Evolutionary conservation across 2,888 invertebrate species (phyloP).

Genomic region (Cantharis rufa): DNA sequence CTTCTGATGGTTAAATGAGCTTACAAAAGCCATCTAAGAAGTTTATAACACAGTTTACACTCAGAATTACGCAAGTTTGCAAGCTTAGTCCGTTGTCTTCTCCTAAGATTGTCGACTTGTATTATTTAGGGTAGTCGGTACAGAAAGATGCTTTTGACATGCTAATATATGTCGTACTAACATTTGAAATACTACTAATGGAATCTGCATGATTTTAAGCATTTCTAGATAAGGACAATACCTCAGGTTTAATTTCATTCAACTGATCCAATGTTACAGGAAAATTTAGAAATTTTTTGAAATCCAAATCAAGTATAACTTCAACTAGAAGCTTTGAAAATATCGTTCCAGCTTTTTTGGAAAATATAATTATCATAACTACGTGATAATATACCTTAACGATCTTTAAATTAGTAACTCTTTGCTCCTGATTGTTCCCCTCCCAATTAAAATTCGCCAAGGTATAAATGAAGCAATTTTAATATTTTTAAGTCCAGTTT

Average conservation of each 20-base stretch:
- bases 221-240: background rate
- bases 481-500: background rate
- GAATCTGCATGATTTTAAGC: conserved; percentile 23
- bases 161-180: conserved; percentile 35
- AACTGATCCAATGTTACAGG: background rate
- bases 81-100: conserved; percentile 33
- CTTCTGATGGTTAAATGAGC: conserved; percentile 18
- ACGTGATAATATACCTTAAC: background rate
- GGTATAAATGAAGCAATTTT: background rate
- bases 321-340: background rate
- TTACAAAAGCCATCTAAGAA: conserved; percentile 22
- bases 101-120: conserved; percentile 33
- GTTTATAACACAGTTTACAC: conserved; percentile 19
- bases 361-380: background rate
- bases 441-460: background rate
- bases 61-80: conserved; percentile 24
- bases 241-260: background rate
- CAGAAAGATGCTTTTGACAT: conserved; percentile 38
- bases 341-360: too few species aligned
- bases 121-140: conserved; percentile 36
- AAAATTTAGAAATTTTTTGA: background rate
- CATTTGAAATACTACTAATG: conserved; percentile 25
- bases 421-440: background rate
- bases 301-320: background rate
- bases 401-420: background rate